A percentile compares a stretch with the other conserved stretches of the same genome.
Evolutionary conservation across 2,888 invertebrate genomes (phyloP).

Genomic region (Orthonevra nobilis): DNA sequence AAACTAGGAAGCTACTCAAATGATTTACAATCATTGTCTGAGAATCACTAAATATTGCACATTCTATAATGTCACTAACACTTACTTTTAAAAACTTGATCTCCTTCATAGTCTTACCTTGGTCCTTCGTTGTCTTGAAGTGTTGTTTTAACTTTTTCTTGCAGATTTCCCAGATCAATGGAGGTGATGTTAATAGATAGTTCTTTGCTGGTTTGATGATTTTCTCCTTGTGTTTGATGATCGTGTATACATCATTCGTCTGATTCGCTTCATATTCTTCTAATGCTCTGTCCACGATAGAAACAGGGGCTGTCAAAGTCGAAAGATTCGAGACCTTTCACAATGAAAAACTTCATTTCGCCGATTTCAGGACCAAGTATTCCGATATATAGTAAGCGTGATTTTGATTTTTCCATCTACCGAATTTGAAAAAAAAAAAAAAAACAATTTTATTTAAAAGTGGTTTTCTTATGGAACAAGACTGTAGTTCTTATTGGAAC

Average conservation of each 20-base stretch:
- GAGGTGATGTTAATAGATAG: background rate
- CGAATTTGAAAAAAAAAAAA: too few species aligned
- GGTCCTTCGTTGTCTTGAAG: slow-evolving; percentile 14
- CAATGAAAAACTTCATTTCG: too few species aligned
- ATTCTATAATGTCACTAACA: slow-evolving; percentile 16
- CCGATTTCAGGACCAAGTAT: too few species aligned
- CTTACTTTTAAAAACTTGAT: slow-evolving; percentile 36
- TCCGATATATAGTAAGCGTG: too few species aligned
- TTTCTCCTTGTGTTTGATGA: slow-evolving; percentile 29
- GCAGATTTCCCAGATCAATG: slow-evolving; percentile 16
- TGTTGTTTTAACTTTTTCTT: slow-evolving; percentile 9
- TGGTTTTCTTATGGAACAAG: too few species aligned
- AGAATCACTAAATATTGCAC: slow-evolving; percentile 8
- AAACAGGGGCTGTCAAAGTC: slow-evolving; percentile 1
- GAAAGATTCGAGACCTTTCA: too few species aligned
- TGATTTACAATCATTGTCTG: background rate
- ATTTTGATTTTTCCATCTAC: too few species aligned
- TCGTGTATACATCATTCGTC: slow-evolving; percentile 2
- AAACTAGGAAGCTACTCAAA: background rate
- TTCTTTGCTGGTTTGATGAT: slow-evolving; percentile 22
- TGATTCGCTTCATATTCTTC: background rate
- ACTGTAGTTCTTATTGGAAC: too few species aligned
- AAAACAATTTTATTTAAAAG: too few species aligned
- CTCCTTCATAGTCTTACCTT: slow-evolving; percentile 3
- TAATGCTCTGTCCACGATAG: slow-evolving; percentile 5